phyloP scores from a whole-genome alignment of 2,797 vertebrate species.

The Malacoraja senta region DNA sequence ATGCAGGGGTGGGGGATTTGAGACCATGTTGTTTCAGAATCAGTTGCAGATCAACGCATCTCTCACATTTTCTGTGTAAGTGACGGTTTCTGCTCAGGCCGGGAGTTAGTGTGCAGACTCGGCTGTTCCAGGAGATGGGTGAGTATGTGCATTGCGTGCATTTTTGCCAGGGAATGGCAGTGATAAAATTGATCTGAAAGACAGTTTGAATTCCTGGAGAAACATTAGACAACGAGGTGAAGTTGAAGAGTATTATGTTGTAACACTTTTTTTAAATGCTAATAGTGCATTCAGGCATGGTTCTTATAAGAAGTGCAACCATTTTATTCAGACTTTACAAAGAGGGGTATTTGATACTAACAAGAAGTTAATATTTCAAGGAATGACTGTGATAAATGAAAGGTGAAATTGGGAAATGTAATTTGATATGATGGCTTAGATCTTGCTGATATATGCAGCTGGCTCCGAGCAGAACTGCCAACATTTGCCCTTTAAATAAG shows the following conservation, averaged over 20 bases:
- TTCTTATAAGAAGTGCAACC: neutral
- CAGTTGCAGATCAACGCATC: too few relatives aligned
- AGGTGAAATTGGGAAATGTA: neutral
- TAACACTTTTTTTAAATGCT: neutral
- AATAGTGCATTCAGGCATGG: neutral
- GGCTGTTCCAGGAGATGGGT: neutral
- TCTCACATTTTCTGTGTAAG: too few relatives aligned
- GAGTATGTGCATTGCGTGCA: too few relatives aligned
- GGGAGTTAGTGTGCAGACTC: too few relatives aligned
- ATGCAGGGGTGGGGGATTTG: too few relatives aligned
- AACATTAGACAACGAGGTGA: neutral
- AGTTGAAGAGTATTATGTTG: neutral
- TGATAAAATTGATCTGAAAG: neutral
- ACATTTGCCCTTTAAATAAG: too few relatives aligned
- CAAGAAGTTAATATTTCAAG: neutral
- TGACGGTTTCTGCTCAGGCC: too few relatives aligned
- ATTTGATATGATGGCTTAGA: neutral
- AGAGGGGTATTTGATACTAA: neutral
- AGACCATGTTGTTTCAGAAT: too few relatives aligned
- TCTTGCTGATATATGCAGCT: too few relatives aligned
- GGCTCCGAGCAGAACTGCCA: too few relatives aligned
- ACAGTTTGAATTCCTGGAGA: neutral
- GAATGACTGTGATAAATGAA: neutral
- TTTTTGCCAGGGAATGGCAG: neutral
- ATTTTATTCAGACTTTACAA: neutral